Percentiles rank a stretch among this genome's conserved stretches.
Evolutionary conservation across 2,888 invertebrate genomes (phyloP).

Genomic region (Eupeodes latifasciatus): DNA sequence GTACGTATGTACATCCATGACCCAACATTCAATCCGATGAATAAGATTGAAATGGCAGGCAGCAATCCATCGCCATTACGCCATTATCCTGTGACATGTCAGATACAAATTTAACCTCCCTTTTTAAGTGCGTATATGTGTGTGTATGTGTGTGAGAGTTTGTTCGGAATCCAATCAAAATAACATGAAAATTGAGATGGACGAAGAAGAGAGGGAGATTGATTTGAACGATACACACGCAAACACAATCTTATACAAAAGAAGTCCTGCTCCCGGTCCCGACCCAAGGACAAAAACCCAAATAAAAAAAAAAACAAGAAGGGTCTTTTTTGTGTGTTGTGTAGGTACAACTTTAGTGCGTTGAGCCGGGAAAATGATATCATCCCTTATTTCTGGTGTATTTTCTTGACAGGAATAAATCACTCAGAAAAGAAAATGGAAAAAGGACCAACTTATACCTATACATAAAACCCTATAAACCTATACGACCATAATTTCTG

Average conservation of each 20-base stretch:
- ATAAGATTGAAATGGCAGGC: slow-evolving; percentile 74
- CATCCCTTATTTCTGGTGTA: slow-evolving; percentile 73
- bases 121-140: background rate
- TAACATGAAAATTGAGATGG: slow-evolving; percentile 74
- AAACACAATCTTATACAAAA: slow-evolving; percentile 12
- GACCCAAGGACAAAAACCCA: background rate
- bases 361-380: slow-evolving; percentile 63
- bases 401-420: slow-evolving; percentile 83
- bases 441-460: slow-evolving; percentile 77
- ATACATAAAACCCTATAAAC: slow-evolving; percentile 27
- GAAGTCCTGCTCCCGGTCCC: background rate
- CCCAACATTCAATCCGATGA: slow-evolving; percentile 30
- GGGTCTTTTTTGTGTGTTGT: slow-evolving; percentile 51
- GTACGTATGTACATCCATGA: no score
- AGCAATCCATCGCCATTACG: slow-evolving; percentile 75
- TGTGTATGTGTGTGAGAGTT: slow-evolving; percentile 39
- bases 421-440: slow-evolving; percentile 82
- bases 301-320: slow-evolving; percentile 22
- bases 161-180: slow-evolving; percentile 69
- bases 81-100: slow-evolving; percentile 73
- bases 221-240: slow-evolving; percentile 45
- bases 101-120: slow-evolving; percentile 51
- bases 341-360: slow-evolving; percentile 24
- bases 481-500: background rate
- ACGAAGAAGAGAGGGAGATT: slow-evolving; percentile 59